These are phyloP conservation scores for Dipodomys stephensi DNA, from an alignment of 2,113 vertebrate genomes.

Conservation along the genomic window DNA sequence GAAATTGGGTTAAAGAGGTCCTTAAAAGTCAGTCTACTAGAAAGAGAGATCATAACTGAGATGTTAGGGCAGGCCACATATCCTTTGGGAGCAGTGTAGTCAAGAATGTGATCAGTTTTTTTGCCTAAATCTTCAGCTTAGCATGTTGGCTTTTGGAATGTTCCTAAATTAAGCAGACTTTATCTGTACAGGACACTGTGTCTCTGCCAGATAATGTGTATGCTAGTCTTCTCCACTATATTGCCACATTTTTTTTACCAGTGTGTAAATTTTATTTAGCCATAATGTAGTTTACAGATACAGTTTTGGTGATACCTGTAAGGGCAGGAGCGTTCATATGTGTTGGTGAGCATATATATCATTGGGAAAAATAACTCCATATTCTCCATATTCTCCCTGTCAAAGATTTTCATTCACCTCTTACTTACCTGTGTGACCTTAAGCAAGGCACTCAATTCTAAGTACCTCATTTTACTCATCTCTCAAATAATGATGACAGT, in stretches of 20 bases:
- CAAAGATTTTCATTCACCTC: not conserved
- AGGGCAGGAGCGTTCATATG: not conserved
- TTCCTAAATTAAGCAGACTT: conserved; percentile 31
- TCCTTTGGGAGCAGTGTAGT: not conserved
- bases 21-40: not conserved
- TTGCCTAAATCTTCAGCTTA: not conserved
- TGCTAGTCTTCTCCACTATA: not conserved
- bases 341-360: not conserved
- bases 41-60: not conserved
- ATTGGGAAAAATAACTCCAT: not conserved
- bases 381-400: not conserved
- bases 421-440: not conserved
- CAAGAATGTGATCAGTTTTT: not conserved
- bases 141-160: not conserved
- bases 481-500: not conserved
- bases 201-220: not conserved
- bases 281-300: not conserved
- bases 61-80: not conserved
- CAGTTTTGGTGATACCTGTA: not conserved
- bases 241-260: not conserved
- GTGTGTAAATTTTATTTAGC: not conserved
- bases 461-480: conserved; percentile 7
- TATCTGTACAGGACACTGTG: not conserved
- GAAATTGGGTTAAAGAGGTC: conserved; percentile 23
- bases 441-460: not conserved